Conservation (phyloP, 2,888 invertebrate species). For the Calliphora vomitoria region DNA sequence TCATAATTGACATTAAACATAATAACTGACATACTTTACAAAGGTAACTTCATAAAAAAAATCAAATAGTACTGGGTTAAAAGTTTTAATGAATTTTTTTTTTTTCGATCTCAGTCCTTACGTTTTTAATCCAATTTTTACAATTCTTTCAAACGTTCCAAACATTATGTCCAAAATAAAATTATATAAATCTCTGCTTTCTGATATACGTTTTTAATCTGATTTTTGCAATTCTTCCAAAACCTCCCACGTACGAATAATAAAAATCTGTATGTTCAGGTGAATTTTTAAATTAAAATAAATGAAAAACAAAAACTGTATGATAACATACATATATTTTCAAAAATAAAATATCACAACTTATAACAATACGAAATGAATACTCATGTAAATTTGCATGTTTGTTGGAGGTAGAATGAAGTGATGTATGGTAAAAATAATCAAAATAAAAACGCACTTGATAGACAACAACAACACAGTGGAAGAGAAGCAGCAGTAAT, state of each 20-base stretch:
- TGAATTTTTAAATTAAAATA: not conserved
- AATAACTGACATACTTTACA: too few species aligned
- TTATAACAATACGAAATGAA: slow-evolving; percentile 55
- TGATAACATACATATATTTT: slow-evolving; percentile 35
- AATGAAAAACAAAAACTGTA: slow-evolving; percentile 24
- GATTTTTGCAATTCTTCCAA: not conserved
- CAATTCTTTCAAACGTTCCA: not conserved
- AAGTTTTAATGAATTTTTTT: too few species aligned
- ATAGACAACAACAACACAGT: slow-evolving; percentile 43
- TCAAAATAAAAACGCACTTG: slow-evolving; percentile 46
- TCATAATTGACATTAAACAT: too few species aligned
- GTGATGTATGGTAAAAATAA: slow-evolving; percentile 42
- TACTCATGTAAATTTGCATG: slow-evolving; percentile 57
- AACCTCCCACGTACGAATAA: not conserved
- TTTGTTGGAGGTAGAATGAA: slow-evolving; percentile 26
- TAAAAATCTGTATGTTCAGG: slow-evolving; percentile 18
- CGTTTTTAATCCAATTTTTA: not conserved
- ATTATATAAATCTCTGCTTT: too few species aligned
- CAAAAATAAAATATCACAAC: slow-evolving; percentile 47
- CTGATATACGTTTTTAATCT: too few species aligned
- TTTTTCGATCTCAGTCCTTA: too few species aligned
- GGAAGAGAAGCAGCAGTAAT: slow-evolving; percentile 15
- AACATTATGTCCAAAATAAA: too few species aligned
- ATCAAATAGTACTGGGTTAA: too few species aligned
- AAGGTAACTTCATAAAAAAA: too few species aligned